Percentiles rank a stretch among this genome's conserved stretches.
phyloP scores from a whole-genome alignment of 2,888 invertebrate species.

The Liopterus haemorrhoidalis region DNA sequence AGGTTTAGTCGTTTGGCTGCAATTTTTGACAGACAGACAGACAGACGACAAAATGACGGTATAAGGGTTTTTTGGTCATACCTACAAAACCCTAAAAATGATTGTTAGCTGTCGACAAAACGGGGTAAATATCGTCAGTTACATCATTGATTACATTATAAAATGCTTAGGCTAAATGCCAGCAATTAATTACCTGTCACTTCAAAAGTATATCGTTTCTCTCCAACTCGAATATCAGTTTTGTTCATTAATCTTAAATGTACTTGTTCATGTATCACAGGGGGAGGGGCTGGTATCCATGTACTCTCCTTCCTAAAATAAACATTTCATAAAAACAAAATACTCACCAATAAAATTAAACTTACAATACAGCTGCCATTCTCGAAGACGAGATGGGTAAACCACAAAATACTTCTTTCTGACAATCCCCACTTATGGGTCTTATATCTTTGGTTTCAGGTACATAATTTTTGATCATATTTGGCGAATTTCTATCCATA shows the following conservation, averaged over 20 bases:
- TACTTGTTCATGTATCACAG: slow-evolving; percentile 36
- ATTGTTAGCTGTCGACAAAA: too few relatives aligned
- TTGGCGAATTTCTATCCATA: slow-evolving; percentile 42
- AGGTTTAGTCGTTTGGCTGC: too few relatives aligned
- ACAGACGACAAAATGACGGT: too few relatives aligned
- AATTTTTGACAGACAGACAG: too few relatives aligned
- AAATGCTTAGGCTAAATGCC: too few relatives aligned
- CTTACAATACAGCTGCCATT: slow-evolving; percentile 38
- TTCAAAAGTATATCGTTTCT: slow-evolving; percentile 47
- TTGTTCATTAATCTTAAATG: slow-evolving; percentile 35
- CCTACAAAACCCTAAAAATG: too few relatives aligned
- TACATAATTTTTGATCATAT: slow-evolving; percentile 35
- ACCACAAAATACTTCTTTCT: slow-evolving; percentile 39
- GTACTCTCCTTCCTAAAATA: slow-evolving; percentile 38
- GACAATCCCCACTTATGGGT: slow-evolving; percentile 36
- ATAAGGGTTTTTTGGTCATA: too few relatives aligned
- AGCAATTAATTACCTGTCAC: slow-evolving; percentile 45
- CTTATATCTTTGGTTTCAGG: slow-evolving; percentile 34
- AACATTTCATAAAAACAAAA: slow-evolving; percentile 9
- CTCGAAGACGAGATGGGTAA: slow-evolving; percentile 37
- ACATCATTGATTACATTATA: too few relatives aligned
- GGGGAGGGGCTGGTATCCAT: slow-evolving; percentile 41
- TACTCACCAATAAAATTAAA: slow-evolving; percentile 3
- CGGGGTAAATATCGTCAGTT: too few relatives aligned
- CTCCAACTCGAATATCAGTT: slow-evolving; percentile 40